Evolutionary conservation across 2,888 invertebrate species (phyloP), one percentile per base, ranked within the genome.

Genomic region (Gymnosoma rotundatum): DNA sequence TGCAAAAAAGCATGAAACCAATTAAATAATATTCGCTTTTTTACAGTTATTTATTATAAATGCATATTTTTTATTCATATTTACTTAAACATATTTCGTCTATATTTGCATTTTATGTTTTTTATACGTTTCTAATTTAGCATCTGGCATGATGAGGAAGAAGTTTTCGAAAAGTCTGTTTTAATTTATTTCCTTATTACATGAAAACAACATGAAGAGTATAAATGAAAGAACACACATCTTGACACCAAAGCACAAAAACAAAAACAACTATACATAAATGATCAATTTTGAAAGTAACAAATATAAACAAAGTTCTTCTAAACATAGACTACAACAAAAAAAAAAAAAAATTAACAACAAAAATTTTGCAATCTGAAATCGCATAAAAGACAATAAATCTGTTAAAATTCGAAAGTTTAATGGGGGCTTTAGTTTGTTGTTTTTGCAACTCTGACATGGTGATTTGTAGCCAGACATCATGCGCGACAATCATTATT

Each of bases 391-490:
- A 69, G 69, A 64, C 78, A 81, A 81, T 84, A 84, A 84, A 84
- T 84, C 81, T 84, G 81, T 78, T 78, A 81, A 81, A 73, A 74
- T 74, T 64, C 73, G 76, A 78, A 78, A 78, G 69, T 81, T 78
- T 81, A 64, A 78, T 64, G 78, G 81, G 78, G 81, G 74, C 69
- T 73, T 18, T 38, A 58, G 50, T 61, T 42, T 56, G 70, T 60
- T 67, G 60, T 38, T 42, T 42, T 21, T 54, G 50, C 63, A 73
- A 73, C 73, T 64, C 61, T 84, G 83, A 81, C 78, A 84, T 81
- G 78, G 45, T 84, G 84, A 84, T 84, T 84, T 84, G 84, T 81
- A 84, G 81, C 81, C 84, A 84, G 84, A 84, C 84, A 81, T 84
- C 84, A 81, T 81, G 81, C 78, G 84, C 81, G 84, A 84, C 84